Base-by-base conservation (phyloP, 2,113 vertebrate genomes). In the Urocolius indicus region DNA sequence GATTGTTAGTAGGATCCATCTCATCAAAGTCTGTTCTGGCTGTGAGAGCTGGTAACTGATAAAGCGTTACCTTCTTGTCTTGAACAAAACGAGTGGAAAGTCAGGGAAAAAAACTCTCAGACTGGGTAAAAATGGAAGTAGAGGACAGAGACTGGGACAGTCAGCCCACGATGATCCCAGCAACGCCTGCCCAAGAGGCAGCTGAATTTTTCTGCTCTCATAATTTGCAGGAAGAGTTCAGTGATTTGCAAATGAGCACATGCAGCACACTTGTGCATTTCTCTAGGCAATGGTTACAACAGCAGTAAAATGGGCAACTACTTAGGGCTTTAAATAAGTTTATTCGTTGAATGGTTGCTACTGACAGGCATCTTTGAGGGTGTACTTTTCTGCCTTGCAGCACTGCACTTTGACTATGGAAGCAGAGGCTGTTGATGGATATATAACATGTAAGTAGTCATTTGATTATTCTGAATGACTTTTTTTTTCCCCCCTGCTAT, bases 381-480 rank as follows among this genome's bases (percentile, higher is more conserved):
- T 96, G 55, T 97, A 81, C 96, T 97, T 90, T 98, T 98, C 97
- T 98, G 84, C 98, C 90, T 98, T 98, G 87, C 98, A 99, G 99
- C 96, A 97, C 98, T 98, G 98, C 98, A 98, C 98, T 98, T 98
- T 97, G 98, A 98, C 98, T 98, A 98, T 98, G 98, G 99, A 99
- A 98, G 99, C 99, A 98, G 99, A 99, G 97, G 94, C 98, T 97
- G 97, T 98, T 46, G 98, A 99, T 98, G 99, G 98, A 97, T 99
- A 98, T 97, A 97, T 98, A 97, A 98, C 98, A 54, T 99, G 99
- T 99, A 98, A 99, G 99, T 99, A 97, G 91, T 97, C 27, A 30
- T 96, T 96, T 94, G 76, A 94, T 93, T 97, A 75, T 97, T 81
- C 58, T 82, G 58, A 82, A 67, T 94, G 74, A 71, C 49, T 66